phyloP scores from a whole-genome alignment of 2,888 invertebrate genomes.

The Cephus pulcher region DNA sequence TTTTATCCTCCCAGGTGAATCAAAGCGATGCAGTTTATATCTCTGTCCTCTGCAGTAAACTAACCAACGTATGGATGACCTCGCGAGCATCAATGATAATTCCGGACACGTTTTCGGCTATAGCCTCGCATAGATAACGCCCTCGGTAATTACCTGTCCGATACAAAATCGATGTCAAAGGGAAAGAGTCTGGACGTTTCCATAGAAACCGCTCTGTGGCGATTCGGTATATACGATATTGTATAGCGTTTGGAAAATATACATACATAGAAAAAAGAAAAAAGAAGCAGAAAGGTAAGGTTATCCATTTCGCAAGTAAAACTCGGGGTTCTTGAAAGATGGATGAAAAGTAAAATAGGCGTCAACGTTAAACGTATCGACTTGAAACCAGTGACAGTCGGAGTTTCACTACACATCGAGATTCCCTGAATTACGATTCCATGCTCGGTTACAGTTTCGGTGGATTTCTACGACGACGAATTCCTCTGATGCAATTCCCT shows the following conservation, averaged over 20 bases:
- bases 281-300: background rate
- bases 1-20: background rate
- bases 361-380: background rate
- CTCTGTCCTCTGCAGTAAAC: background rate
- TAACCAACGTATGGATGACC: background rate
- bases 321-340: background rate
- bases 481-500: background rate
- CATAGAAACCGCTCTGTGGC: background rate
- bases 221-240: background rate
- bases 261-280: background rate
- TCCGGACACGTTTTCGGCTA: conserved; percentile 43
- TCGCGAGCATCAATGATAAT: conserved; percentile 37
- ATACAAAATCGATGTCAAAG: conserved; percentile 54
- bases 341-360: background rate
- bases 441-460: background rate
- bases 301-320: background rate
- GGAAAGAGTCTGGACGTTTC: conserved; percentile 37
- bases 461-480: background rate
- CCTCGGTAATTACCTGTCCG: conserved; percentile 55
- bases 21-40: background rate
- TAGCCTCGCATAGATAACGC: conserved; percentile 44
- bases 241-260: background rate
- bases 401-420: background rate
- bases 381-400: background rate
- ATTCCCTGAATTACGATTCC: background rate